Evolutionary conservation across 2,113 vertebrate genomes (phyloP).

Genomic region (Limnothrissa miodon): DNA sequence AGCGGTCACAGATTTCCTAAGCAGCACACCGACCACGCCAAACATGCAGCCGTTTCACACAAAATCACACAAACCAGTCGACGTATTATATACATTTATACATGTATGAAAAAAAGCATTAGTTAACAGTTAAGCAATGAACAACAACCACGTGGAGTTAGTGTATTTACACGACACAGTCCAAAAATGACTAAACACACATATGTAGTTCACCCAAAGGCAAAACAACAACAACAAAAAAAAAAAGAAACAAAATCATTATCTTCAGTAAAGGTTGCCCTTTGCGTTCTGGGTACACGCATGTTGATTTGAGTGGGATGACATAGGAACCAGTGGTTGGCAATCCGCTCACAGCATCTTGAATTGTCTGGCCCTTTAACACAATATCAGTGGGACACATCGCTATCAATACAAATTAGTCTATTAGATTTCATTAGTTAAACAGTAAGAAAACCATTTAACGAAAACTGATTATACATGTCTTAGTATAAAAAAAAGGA

Average conservation of each 20-base stretch:
- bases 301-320: not conserved
- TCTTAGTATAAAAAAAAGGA: too few species aligned
- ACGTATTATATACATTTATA: slow-evolving; percentile 39
- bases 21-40: not conserved
- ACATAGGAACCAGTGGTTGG: not conserved
- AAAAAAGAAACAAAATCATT: not conserved
- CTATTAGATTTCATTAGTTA: not conserved
- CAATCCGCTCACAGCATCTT: not conserved
- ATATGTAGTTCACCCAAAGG: slow-evolving; percentile 22
- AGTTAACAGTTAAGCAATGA: slow-evolving; percentile 30
- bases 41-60: slow-evolving; percentile 6
- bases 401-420: not conserved
- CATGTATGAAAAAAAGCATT: slow-evolving; percentile 36
- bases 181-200: slow-evolving; percentile 35
- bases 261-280: not conserved
- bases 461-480: too few species aligned
- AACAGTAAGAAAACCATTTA: not conserved
- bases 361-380: not conserved
- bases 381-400: not conserved
- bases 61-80: slow-evolving; percentile 35
- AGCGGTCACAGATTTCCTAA: not conserved
- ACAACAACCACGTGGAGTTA: slow-evolving; percentile 15
- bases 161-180: slow-evolving; percentile 24
- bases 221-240: slow-evolving; percentile 27
- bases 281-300: not conserved